Conservation (phyloP, 2,113 vertebrate genomes). For the Panthera leo region DNA sequence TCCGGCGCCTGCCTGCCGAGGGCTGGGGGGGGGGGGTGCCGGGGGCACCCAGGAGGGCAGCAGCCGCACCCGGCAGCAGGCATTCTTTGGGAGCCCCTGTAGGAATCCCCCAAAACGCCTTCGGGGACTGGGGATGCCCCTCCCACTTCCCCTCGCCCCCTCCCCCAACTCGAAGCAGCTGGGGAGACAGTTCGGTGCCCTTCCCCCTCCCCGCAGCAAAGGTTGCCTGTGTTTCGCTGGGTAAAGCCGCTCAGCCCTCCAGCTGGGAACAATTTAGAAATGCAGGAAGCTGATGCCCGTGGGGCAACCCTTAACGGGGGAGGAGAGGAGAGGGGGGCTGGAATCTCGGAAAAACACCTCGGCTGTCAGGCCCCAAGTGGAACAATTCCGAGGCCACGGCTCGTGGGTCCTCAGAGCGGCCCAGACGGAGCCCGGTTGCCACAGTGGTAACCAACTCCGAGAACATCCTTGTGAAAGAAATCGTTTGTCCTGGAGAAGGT, state of each 20-base stretch:
- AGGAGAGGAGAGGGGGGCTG: fast-evolving
- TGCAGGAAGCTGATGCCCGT: background rate
- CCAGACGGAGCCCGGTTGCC: background rate
- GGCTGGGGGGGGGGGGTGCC: fast-evolving
- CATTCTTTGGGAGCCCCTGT: background rate
- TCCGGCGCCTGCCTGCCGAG: background rate
- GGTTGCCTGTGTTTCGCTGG: background rate
- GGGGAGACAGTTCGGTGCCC: background rate
- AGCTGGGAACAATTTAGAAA: background rate
- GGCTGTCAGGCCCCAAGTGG: background rate
- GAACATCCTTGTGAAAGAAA: background rate
- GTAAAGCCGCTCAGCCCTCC: background rate
- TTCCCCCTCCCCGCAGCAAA: background rate
- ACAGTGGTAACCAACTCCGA: background rate
- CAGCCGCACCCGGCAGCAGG: background rate
- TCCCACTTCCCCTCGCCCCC: background rate
- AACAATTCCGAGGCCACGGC: background rate
- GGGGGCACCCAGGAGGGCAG: background rate
- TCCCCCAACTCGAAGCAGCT: background rate
- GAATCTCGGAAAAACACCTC: background rate
- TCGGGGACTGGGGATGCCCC: background rate
- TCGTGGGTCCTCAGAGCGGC: background rate
- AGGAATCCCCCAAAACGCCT: background rate
- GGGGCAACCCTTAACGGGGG: background rate
- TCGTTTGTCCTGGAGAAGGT: background rate